Evolutionary conservation across 1,140 invertebrate species (phyloP).

Genomic region (Microplitis demolitor): DNA sequence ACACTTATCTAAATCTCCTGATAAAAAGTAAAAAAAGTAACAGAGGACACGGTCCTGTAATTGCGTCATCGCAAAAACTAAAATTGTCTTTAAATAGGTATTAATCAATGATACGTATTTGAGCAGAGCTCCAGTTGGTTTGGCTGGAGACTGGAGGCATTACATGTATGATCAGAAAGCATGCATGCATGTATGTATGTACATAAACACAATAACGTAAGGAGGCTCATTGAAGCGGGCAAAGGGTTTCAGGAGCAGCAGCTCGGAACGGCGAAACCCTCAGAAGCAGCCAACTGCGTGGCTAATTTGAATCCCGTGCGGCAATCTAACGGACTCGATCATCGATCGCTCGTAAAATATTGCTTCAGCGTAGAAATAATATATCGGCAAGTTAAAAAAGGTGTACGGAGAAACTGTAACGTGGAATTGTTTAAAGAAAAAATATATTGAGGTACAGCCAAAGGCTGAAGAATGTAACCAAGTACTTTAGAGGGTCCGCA

Average conservation of each 20-base stretch:
- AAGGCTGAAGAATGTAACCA: slow-evolving; percentile 20
- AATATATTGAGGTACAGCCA: neutral
- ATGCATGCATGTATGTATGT: neutral
- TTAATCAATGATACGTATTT: neutral
- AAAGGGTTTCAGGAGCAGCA: too few relatives aligned
- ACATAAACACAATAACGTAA: neutral
- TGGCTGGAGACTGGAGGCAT: neutral
- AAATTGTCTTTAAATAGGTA: neutral
- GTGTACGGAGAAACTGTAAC: neutral
- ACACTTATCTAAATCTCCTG: slow-evolving; percentile 17
- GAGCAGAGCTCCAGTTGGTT: too few relatives aligned
- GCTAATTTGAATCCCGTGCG: too few relatives aligned
- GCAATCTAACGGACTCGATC: too few relatives aligned
- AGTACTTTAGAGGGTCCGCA: neutral
- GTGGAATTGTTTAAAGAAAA: neutral
- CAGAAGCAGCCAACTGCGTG: too few relatives aligned
- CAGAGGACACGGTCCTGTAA: slow-evolving; percentile 1
- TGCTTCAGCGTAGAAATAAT: neutral
- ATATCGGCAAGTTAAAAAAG: neutral
- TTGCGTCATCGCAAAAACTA: neutral
- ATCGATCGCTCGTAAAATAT: too few relatives aligned
- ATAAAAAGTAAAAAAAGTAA: neutral
- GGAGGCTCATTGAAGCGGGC: too few relatives aligned
- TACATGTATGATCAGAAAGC: neutral
- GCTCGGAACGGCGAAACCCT: too few relatives aligned